Evolutionary conservation across 2,888 invertebrate species (phyloP), one percentile per base, ranked within the genome.

Genomic region (Stenchaetothrips biformis): DNA sequence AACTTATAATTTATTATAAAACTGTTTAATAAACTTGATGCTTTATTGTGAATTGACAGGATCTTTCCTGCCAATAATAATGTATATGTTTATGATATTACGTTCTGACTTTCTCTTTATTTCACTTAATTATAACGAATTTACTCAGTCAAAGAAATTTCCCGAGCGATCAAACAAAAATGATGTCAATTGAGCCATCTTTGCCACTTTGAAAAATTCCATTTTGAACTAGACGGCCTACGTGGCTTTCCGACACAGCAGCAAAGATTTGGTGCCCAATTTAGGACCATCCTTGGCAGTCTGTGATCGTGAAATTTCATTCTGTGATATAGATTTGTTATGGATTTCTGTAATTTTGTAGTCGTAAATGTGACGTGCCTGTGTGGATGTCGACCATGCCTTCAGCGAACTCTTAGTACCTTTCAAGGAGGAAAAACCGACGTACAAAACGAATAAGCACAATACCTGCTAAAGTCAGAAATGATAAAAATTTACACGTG

Each of bases 281-380:
- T 25, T 25, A 21, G 21, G 11, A 2, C 67, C 11, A 25, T 21
- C 25, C 25, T 25, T 21, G 67, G 67, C 67, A 74, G 25, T 21
- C 67, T 74, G 67, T 74, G 67, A 74, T 74, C 67, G 67, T 74
- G 16, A 11, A 74, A 74, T 74, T 21, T 74, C 67, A 25, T 74
- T 74, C 67, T 74, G 67, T 74, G 67, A 74, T 74, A 74, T 74
- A 21, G 25, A 11, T 74, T 74, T 74, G 67, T 74, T 74, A 21
- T 74, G 25, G 67, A 25, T 74, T 74, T 74, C 67, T 74, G 67
- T 74, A 74, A 74, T 74, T 74, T 74, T 74, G 67, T 74, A 74
- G 25, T 74, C 21, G 25, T 59, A 59, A 59, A 59, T 18, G 6
- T 25, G 21, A 21, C 11, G 67, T 25, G 25, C 25, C 0, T 74